Percentiles rank a stretch among this genome's conserved stretches.
These are phyloP conservation scores for Bicyclus anynana DNA, from an alignment of 1,140 invertebrate species.

Conservation along the genomic window DNA sequence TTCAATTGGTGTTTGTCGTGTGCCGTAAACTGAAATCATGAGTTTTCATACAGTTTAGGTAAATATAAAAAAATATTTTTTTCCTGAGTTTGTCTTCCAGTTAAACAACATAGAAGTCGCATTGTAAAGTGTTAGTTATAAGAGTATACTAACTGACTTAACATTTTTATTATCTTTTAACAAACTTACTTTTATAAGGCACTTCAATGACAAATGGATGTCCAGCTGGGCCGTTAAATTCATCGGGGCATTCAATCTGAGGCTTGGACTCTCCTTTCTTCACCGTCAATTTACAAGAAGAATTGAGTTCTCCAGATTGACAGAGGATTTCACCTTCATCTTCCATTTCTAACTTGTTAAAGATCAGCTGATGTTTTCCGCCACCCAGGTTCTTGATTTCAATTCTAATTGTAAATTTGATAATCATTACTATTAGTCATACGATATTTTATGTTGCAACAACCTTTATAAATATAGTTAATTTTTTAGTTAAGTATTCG, in stretches of 20 bases:
- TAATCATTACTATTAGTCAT: too few relatives aligned
- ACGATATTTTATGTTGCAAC: too few relatives aligned
- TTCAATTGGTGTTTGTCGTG: conserved; percentile 89
- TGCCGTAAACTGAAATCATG: conserved; percentile 85
- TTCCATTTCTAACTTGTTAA: conserved; percentile 88
- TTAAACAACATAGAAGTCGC: too few relatives aligned
- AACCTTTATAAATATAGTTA: too few relatives aligned
- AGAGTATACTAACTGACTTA: too few relatives aligned
- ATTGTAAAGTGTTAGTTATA: too few relatives aligned
- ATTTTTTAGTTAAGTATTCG: too few relatives aligned
- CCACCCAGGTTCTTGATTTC: conserved; percentile 94
- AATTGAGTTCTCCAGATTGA: conserved; percentile 88
- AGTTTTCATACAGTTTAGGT: too few relatives aligned
- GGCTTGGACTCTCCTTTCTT: conserved; percentile 91
- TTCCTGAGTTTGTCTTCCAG: too few relatives aligned
- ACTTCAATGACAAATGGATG: conserved; percentile 90
- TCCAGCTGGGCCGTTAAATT: conserved; percentile 88
- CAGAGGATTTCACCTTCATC: conserved; percentile 93
- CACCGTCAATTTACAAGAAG: conserved; percentile 88
- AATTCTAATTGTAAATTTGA: conserved; percentile 77
- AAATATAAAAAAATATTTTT: too few relatives aligned
- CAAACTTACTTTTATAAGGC: conserved; percentile 91
- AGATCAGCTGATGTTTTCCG: conserved; percentile 93
- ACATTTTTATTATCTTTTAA: too few relatives aligned
- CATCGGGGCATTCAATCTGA: conserved; percentile 87